A percentile compares a stretch with the other conserved stretches of the same genome.
Conservation (phyloP, 2,888 invertebrate species). For the Nycteola revayana region DNA sequence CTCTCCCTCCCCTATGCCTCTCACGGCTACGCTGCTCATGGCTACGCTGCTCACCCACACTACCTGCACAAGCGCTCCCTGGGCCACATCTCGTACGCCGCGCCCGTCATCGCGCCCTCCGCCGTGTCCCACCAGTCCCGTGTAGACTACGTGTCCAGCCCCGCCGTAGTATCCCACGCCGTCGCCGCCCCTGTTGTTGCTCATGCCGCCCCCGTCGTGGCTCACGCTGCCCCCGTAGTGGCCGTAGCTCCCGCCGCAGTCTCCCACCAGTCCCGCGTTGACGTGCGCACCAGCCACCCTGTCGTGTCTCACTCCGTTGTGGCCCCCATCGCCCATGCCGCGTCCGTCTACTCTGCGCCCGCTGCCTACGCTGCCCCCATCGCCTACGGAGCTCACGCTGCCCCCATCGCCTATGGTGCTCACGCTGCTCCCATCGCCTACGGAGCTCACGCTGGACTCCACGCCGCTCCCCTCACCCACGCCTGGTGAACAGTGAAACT, state of each 20-base stretch:
- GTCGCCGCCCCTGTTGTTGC: conserved; percentile 40
- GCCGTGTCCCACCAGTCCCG: conserved; percentile 65
- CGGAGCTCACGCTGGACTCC: conserved; percentile 17
- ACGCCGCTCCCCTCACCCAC: conserved; percentile 25
- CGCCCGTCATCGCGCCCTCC: conserved; percentile 31
- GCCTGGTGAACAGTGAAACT: conserved; percentile 39
- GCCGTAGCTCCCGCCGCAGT: conserved; percentile 44
- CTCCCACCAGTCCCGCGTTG: conserved; percentile 61
- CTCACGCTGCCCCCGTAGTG: conserved; percentile 28
- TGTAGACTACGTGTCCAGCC: conserved; percentile 45
- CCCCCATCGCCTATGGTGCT: conserved; percentile 24
- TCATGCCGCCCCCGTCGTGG: conserved; percentile 37
- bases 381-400: conserved; percentile 27
- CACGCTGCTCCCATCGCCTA: conserved; percentile 18
- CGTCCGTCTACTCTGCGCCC: conserved; percentile 37
- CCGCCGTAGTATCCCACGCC: conserved; percentile 39
- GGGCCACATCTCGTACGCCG: conserved; percentile 31
- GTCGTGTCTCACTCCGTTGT: conserved; percentile 42
- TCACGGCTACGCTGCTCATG: conserved; percentile 25
- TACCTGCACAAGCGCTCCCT: conserved; percentile 53
- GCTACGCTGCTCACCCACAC: conserved; percentile 33
- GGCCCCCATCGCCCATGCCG: conserved; percentile 42
- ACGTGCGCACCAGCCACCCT: conserved; percentile 38
- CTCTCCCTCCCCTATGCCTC: conserved; percentile 36
- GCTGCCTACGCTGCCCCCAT: conserved; percentile 15